Percentiles rank a stretch among this genome's conserved stretches.
Conservation (phyloP, 2,113 vertebrate genomes). For the Calonectris borealis region DNA sequence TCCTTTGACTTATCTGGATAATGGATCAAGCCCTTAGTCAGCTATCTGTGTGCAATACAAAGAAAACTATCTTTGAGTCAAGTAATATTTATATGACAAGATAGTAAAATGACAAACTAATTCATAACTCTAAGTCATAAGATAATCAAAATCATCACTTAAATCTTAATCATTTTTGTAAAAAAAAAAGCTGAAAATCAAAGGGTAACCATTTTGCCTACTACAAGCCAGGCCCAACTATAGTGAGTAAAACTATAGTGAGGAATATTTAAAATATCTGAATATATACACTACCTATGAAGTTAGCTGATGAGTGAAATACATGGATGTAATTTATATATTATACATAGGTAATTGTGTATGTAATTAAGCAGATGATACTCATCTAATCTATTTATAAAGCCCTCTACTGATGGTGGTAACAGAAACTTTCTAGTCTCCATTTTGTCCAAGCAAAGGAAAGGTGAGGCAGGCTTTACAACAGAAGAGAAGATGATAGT, state of each 20-base stretch:
- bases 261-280: neutral
- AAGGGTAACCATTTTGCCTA: neutral
- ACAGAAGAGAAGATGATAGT: neutral
- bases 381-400: neutral
- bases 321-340: neutral
- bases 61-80: neutral
- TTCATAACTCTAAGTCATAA: neutral
- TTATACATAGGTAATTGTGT: neutral
- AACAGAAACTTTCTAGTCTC: neutral
- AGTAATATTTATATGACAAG: neutral
- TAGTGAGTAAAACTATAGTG: neutral
- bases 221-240: neutral
- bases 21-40: neutral
- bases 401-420: neutral
- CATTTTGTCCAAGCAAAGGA: neutral
- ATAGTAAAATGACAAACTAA: neutral
- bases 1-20: neutral
- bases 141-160: neutral
- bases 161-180: neutral
- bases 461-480: neutral
- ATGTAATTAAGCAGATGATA: neutral
- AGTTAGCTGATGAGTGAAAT: neutral
- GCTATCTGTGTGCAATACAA: neutral
- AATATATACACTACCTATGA: neutral
- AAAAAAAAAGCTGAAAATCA: neutral